phyloP scores from a whole-genome alignment of 2,113 vertebrate genomes.

The Platichthys stellatus region DNA sequence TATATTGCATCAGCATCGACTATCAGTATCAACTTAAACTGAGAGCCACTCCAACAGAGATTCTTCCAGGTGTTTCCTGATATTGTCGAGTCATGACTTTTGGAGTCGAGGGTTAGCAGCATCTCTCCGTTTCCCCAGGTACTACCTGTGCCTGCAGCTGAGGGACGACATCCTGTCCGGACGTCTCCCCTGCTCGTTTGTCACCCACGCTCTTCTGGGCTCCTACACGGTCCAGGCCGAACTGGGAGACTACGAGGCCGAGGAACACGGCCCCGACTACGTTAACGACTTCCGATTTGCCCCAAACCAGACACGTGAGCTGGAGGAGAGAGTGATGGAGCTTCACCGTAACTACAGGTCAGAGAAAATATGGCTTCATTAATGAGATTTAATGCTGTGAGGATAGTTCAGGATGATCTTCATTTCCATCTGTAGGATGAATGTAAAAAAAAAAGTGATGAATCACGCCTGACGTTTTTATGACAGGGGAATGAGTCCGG shows the following conservation, averaged over 20 bases:
- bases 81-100: too few species aligned
- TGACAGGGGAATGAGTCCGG: slow-evolving; percentile 94
- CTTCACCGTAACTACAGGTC: slow-evolving; percentile 96
- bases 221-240: slow-evolving; percentile 97
- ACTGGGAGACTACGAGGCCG: slow-evolving; percentile 91
- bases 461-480: slow-evolving; percentile 41
- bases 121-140: slow-evolving; percentile 79
- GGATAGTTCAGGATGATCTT: not conserved
- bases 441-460: slow-evolving; percentile 14
- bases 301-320: slow-evolving; percentile 95
- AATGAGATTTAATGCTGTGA: slow-evolving; percentile 19
- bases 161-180: slow-evolving; percentile 96
- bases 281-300: slow-evolving; percentile 94
- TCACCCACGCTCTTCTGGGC: slow-evolving; percentile 95
- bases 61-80: too few species aligned
- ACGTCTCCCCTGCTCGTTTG: slow-evolving; percentile 96
- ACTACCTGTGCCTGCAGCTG: slow-evolving; percentile 98
- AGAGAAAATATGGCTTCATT: slow-evolving; percentile 2
- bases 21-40: too few species aligned
- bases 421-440: slow-evolving; percentile 3
- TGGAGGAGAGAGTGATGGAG: slow-evolving; percentile 98
- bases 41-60: too few species aligned
- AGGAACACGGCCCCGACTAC: slow-evolving; percentile 93
- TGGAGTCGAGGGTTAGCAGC: too few species aligned
- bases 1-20: too few species aligned